A percentile compares a stretch with the other conserved stretches of the same genome.
phyloP scores from a whole-genome alignment of 2,888 invertebrate species.

The Tachina lurida region DNA sequence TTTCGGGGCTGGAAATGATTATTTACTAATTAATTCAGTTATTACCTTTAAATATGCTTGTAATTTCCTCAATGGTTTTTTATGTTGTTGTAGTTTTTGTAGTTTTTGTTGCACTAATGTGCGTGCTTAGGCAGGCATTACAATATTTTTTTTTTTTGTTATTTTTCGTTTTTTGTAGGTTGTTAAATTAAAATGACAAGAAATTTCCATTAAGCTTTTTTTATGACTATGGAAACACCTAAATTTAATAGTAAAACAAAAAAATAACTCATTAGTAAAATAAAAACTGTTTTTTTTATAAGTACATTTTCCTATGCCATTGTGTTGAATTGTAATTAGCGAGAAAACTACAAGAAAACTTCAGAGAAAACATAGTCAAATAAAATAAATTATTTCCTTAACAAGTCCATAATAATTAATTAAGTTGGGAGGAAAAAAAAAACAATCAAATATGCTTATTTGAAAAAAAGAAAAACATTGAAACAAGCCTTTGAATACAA shows the following conservation, averaged over 20 bases:
- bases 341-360: constrained; percentile 35
- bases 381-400: constrained; percentile 16
- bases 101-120: constrained; percentile 2
- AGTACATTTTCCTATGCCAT: constrained; percentile 26
- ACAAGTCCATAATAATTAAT: constrained; percentile 3
- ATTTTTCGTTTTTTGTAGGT: constrained; percentile 35
- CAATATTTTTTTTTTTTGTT: constrained; percentile 20
- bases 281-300: constrained; percentile 7
- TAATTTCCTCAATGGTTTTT: constrained; percentile 66
- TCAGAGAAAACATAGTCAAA: background rate
- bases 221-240: constrained; percentile 57
- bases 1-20: constrained; percentile 53
- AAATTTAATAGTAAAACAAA: constrained; percentile 4
- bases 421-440: background rate
- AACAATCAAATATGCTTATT: background rate
- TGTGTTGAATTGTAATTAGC: constrained; percentile 67
- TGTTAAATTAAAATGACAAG: constrained; percentile 62
- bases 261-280: constrained; percentile 40
- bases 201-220: constrained; percentile 64
- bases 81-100: background rate
- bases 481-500: background rate
- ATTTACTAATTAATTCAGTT: constrained; percentile 72
- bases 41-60: constrained; percentile 70
- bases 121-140: constrained; percentile 68
- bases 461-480: background rate